phyloP scores from a whole-genome alignment of 2,113 vertebrate species.

The Petroica traversi region DNA sequence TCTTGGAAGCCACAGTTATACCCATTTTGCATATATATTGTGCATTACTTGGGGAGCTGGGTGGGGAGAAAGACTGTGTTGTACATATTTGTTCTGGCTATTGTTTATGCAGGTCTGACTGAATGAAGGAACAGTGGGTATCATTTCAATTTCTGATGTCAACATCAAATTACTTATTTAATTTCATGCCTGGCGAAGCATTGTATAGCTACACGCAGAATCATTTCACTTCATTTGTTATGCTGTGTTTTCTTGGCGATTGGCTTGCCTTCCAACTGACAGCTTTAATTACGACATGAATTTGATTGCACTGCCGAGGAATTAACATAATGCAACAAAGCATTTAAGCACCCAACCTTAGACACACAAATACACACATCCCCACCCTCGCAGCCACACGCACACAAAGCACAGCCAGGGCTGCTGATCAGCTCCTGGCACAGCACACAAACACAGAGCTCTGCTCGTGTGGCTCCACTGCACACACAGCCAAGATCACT shows the following conservation, averaged over 20 bases:
- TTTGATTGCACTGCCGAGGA: slow-evolving; percentile 88
- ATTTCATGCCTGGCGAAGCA: slow-evolving; percentile 98
- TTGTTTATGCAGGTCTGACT: slow-evolving; percentile 82
- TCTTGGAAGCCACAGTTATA: slow-evolving; percentile 65
- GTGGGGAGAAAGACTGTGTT: slow-evolving; percentile 72
- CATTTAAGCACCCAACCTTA: slow-evolving; percentile 76
- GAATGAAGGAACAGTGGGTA: slow-evolving; percentile 88
- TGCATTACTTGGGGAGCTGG: slow-evolving; percentile 74
- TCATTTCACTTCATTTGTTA: slow-evolving; percentile 93
- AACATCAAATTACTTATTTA: slow-evolving; percentile 99
- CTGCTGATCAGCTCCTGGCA: slow-evolving; percentile 23
- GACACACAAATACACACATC: slow-evolving; percentile 60
- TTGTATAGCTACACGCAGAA: slow-evolving; percentile 92
- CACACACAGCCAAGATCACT: neutral
- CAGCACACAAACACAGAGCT: neutral
- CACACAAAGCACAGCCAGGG: slow-evolving; percentile 11
- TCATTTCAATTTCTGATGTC: slow-evolving; percentile 98
- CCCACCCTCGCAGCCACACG: neutral
- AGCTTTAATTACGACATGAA: slow-evolving; percentile 96
- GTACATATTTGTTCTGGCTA: slow-evolving; percentile 79
- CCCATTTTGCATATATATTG: slow-evolving; percentile 82
- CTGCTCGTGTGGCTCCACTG: neutral
- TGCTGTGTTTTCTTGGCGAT: slow-evolving; percentile 89
- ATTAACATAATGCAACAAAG: slow-evolving; percentile 88
- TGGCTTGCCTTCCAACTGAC: slow-evolving; percentile 91